Percentiles rank a stretch among this genome's conserved stretches.
phyloP scores from a whole-genome alignment of 2,797 vertebrate species.

The Mormyrus proboscirostris region DNA sequence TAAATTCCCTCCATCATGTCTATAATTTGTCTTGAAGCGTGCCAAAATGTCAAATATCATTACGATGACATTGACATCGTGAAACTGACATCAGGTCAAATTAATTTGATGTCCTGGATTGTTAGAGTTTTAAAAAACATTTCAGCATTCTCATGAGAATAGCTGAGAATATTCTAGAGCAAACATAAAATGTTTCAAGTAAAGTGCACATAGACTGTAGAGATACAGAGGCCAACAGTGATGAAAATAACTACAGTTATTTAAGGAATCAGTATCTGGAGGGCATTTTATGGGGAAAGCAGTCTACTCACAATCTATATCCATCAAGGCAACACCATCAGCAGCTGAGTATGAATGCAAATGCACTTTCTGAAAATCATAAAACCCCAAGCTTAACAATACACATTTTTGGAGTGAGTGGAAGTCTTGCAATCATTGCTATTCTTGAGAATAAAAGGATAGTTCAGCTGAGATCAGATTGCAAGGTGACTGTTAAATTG shows the following conservation, averaged over 20 bases:
- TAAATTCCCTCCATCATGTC: background rate
- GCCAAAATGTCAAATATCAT: background rate
- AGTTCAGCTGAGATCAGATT: background rate
- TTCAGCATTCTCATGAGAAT: background rate
- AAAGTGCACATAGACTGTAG: background rate
- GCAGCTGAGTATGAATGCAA: background rate
- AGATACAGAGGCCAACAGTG: background rate
- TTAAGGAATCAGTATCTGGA: background rate
- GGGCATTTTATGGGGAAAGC: background rate
- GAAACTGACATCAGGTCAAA: background rate
- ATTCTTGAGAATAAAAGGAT: background rate
- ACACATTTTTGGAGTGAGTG: background rate
- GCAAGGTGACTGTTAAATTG: background rate
- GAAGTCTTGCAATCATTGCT: background rate
- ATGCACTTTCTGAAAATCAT: background rate
- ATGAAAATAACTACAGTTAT: constrained; percentile 2
- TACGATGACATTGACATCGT: background rate
- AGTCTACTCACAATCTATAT: background rate
- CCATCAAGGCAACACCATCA: background rate
- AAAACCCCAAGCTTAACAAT: background rate
- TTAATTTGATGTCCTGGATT: background rate
- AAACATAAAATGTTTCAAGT: background rate
- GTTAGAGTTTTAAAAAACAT: background rate
- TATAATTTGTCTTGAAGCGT: background rate
- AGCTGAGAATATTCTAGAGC: background rate